Evolutionary conservation across 2,888 invertebrate genomes (phyloP).

Genomic region (Nudaria mundana): DNA sequence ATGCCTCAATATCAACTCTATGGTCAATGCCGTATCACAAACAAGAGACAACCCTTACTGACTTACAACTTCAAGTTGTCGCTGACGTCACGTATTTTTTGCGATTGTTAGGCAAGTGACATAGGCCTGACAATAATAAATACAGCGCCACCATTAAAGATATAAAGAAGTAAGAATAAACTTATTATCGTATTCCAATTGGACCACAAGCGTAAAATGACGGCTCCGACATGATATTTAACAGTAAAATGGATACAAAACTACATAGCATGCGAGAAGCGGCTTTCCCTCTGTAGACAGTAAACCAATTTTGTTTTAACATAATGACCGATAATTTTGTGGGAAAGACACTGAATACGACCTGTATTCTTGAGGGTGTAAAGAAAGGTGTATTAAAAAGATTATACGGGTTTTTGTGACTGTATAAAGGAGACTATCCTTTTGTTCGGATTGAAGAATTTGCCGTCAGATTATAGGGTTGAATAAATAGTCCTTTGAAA

Average conservation of each 20-base stretch:
- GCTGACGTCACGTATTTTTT: too few species aligned
- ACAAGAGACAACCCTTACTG: too few species aligned
- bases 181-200: not conserved
- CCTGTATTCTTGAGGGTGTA: conserved; percentile 3
- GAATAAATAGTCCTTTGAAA: too few species aligned
- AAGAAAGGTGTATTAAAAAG: conserved; percentile 3
- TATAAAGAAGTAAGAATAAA: not conserved
- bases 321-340: conserved; percentile 28
- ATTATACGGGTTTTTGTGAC: conserved; percentile 6
- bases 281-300: conserved; percentile 7
- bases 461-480: conserved; percentile 6
- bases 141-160: too few species aligned
- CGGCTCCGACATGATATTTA: conserved; percentile 7
- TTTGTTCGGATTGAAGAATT: too few species aligned
- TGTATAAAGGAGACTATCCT: conserved; percentile 4
- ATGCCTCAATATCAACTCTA: too few species aligned
- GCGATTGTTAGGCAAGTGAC: too few species aligned
- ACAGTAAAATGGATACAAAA: conserved; percentile 9
- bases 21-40: too few species aligned
- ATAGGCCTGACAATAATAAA: too few species aligned
- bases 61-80: too few species aligned
- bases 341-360: conserved; percentile 5
- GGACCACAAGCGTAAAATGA: conserved; percentile 6
- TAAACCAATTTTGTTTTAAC: conserved; percentile 8
- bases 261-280: conserved; percentile 12